Conservation (phyloP, 2,797 vertebrate species). For the Hoplostethus mediterraneus region DNA sequence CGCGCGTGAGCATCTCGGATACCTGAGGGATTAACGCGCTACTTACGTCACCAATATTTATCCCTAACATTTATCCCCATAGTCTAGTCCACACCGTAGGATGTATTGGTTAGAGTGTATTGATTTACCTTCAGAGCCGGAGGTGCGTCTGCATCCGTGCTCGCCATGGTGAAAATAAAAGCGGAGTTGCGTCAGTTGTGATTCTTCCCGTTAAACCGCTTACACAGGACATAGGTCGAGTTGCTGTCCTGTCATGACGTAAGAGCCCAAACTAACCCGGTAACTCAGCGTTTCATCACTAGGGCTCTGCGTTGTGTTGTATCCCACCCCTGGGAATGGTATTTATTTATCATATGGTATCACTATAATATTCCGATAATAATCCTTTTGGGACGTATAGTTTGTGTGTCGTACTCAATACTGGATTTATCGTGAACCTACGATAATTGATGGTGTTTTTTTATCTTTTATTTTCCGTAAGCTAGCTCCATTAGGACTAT, state of each 20-base stretch:
- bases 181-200: background rate
- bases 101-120: background rate
- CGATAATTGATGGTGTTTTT: no score
- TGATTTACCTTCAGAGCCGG: conserved; percentile 55
- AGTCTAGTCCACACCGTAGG: no score
- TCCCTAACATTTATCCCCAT: background rate
- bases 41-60: background rate
- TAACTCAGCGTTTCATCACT: background rate
- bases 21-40: background rate
- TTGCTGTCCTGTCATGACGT: conserved; percentile 10
- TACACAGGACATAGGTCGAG: conserved; percentile 39
- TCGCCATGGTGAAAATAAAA: conserved; percentile 55
- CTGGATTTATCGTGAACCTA: no score
- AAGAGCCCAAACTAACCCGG: background rate
- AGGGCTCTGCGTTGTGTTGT: background rate
- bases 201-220: conserved; percentile 54
- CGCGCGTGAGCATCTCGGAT: background rate
- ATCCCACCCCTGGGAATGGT: no score
- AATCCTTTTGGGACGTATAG: no score
- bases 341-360: no score
- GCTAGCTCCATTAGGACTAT: no score
- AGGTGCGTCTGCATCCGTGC: conserved; percentile 31
- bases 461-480: no score
- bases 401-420: no score
- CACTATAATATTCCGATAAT: no score